Base-by-base conservation (phyloP, 2,888 invertebrate species). In the Thelaira solivaga region DNA sequence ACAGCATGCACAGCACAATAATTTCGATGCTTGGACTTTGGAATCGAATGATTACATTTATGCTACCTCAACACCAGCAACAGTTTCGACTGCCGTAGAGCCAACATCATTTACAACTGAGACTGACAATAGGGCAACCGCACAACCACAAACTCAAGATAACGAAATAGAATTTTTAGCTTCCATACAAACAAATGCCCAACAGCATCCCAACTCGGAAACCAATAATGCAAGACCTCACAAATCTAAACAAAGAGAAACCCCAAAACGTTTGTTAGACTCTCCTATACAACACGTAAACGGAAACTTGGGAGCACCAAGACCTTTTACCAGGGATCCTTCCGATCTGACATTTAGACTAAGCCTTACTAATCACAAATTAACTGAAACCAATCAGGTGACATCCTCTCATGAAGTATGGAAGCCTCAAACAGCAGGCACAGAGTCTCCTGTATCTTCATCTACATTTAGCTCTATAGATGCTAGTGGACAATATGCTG, bases 231-330 rank as follows among this genome's bases (percentile, higher is more conserved):
- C 61, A 6, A 74, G 49, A 62, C 64, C 36, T 7, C 51, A 55
- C 55, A 76, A 57, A n/a, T 45, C 65, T 61, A 82, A 72, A 51
- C 83, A 85, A 39, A 82, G 89, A n/a, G 86, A 87, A 41, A 88
- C 89, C 0, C 88, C 89, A 3, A 87, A 88, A 47, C 83, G 86
- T 74, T 87, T 91, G 47, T 90, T 92, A 20, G 92, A 92, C 84
- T 91, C 92, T 2, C 92, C 92, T n/a, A 89, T 92, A 47, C 88
- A 90, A 41, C 91, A 91, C 82, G 36, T 68, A 6, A 74, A 76
- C 3, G 90, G 90, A 24, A 90, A 89, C 82, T 90, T 89, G 82
- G 90, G 90, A 64, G 90, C 91, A 0, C 91, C 92, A 0, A 81
- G 85, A 74, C 92, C 92, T 82, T 90, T 90, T 55, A 90, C 90